These are phyloP conservation scores for Jordanella pulchra DNA, from an alignment of 2,797 vertebrate genomes.

Conservation along the genomic window DNA sequence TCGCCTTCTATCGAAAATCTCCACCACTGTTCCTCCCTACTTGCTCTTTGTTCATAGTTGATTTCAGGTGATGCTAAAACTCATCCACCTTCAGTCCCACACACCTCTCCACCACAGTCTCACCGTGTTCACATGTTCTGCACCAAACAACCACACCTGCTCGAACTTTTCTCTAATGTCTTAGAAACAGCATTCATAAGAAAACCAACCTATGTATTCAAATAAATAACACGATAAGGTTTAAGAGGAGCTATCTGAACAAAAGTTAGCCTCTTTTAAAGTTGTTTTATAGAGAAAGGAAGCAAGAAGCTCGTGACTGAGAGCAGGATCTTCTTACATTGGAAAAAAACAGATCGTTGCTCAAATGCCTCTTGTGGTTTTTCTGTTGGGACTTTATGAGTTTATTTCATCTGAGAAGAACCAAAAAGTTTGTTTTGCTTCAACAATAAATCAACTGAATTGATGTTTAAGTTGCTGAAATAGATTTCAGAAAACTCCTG, in stretches of 20 bases:
- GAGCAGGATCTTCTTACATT: no score
- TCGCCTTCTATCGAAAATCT: no score
- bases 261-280: neutral
- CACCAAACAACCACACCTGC: neutral
- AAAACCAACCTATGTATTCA: no score
- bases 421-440: neutral
- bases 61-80: no score
- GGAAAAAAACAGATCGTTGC: no score
- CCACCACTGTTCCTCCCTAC: neutral
- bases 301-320: neutral
- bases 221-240: neutral
- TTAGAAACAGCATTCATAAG: no score
- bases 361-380: no score
- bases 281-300: neutral
- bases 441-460: slow-evolving; percentile 1
- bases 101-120: no score
- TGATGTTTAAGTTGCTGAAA: neutral
- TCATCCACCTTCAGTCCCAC: no score
- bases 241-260: neutral
- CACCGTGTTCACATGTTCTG: neutral
- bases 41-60: neutral
- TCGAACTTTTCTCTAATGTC: neutral
- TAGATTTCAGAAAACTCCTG: neutral
- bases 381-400: neutral
- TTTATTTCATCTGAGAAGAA: neutral